Conservation (phyloP, 2,113 vertebrate species). For the Gambusia affinis region DNA sequence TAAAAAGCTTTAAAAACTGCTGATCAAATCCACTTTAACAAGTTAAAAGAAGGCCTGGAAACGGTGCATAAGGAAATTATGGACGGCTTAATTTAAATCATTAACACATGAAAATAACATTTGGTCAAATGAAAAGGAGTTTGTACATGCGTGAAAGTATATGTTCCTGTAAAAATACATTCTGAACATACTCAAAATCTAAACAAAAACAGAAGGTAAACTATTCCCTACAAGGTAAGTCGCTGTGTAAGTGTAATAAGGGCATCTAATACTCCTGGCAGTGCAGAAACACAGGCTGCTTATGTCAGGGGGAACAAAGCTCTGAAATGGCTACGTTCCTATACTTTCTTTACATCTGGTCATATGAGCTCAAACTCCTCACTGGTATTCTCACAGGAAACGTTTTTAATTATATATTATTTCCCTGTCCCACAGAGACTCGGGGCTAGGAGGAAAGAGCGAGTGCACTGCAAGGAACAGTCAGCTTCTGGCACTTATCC, state of each 20-base stretch:
- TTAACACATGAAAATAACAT: neutral
- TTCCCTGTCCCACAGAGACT: conserved; percentile 20
- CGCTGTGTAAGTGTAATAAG: neutral
- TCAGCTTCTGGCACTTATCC: conserved; percentile 63
- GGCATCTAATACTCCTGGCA: neutral
- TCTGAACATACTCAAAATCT: neutral
- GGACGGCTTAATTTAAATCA: too few species aligned
- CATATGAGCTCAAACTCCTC: conserved; percentile 18
- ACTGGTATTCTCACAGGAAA: conserved; percentile 36
- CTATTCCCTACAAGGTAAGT: neutral
- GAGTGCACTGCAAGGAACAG: conserved; percentile 26
- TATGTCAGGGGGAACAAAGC: too few species aligned
- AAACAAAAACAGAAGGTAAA: neutral
- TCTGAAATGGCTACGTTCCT: neutral
- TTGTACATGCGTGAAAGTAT: neutral
- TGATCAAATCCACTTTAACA: neutral
- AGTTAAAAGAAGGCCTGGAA: neutral
- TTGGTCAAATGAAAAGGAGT: neutral
- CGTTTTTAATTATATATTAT: conserved; percentile 35
- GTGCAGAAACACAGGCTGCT: neutral
- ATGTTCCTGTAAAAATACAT: neutral
- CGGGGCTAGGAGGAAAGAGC: neutral
- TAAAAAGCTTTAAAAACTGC: too few species aligned
- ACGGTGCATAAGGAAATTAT: too few species aligned
- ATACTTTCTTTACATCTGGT: neutral